Conservation (phyloP, 2,113 vertebrate genomes). For the Chroicocephalus ridibundus region DNA sequence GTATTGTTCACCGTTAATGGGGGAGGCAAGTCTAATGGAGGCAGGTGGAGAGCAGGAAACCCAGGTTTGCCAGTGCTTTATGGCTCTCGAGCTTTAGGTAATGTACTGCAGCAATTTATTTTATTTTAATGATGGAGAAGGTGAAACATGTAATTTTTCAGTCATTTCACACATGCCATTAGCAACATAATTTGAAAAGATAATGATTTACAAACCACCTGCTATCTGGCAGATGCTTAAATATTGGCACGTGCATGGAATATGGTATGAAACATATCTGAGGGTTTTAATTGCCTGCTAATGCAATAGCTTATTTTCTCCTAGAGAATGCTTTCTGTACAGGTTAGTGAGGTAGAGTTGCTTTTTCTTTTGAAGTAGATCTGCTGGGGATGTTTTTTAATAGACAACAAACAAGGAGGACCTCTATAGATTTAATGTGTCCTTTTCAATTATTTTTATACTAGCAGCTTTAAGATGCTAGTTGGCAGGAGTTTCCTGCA, state of each 20-base stretch:
- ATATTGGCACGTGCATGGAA: slow-evolving; percentile 21
- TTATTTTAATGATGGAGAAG: slow-evolving; percentile 49
- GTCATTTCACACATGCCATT: slow-evolving; percentile 54
- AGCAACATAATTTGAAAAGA: slow-evolving; percentile 52
- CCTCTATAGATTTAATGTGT: background rate
- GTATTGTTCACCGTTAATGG: background rate
- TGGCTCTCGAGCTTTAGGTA: background rate
- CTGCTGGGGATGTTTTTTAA: background rate
- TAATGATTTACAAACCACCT: slow-evolving; percentile 62
- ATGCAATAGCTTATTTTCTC: background rate
- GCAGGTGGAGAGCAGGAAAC: background rate
- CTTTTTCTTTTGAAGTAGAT: slow-evolving; percentile 8
- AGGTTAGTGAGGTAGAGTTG: background rate
- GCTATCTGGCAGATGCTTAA: slow-evolving; percentile 58
- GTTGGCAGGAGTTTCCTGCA: too few species aligned
- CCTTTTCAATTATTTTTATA: background rate
- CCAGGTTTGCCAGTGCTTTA: background rate
- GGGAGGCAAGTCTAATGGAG: background rate
- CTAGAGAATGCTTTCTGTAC: background rate
- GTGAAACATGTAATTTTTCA: slow-evolving; percentile 54
- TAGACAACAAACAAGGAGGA: background rate
- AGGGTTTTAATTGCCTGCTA: slow-evolving; percentile 24
- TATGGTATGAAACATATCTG: background rate
- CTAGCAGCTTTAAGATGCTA: background rate
- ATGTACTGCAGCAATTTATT: slow-evolving; percentile 29